Evolutionary conservation across 2,888 invertebrate species (phyloP), one percentile per base, ranked within the genome.

Genomic region (Lasioglossum pauxillum): DNA sequence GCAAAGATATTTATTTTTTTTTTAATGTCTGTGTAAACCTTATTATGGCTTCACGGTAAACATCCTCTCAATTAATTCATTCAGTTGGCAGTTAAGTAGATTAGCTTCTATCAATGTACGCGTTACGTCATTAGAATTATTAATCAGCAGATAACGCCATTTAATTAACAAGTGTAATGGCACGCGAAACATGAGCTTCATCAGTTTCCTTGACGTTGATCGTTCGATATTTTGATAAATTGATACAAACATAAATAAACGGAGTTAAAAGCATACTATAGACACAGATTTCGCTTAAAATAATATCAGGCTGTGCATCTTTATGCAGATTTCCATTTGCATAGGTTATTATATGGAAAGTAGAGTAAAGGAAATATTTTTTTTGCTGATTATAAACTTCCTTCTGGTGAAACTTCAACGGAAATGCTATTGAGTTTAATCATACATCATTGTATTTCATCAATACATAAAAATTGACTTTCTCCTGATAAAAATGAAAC

Each of bases 111-210:
- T 57, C n/a, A n/a, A 57, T 57, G 12, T 57, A 12, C 57, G 8
- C n/a, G n/a, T 57, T 57, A n/a, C 57, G n/a, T 57, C 57, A 53
- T 53, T 53, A 57, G 12, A 57, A 57, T n/a, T n/a, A 57, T 57
- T n/a, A n/a, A 57, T 57, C n/a, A n/a, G 1, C n/a, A 57, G 57
- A 57, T 23, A n/a, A 57, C n/a, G n/a, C 12, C 10, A 57, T n/a
- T 57, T 57, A 57, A 57, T 57, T 57, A 57, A n/a, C 57, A 57
- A 57, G n/a, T 57, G 57, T 57, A 57, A 57, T n/a, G 57, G n/a
- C 57, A 57, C 57, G 57, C 12, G 10, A 57, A n/a, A n/a, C 57
- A 57, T 12, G 57, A 57, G 57, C 57, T 10, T 57, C n/a, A 5
- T 4, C 57, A 12, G 57, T n/a, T 57, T 57, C 57, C 57, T n/a